Base-by-base conservation (phyloP, 2,797 vertebrate species). In the Diceros bicornis region DNA sequence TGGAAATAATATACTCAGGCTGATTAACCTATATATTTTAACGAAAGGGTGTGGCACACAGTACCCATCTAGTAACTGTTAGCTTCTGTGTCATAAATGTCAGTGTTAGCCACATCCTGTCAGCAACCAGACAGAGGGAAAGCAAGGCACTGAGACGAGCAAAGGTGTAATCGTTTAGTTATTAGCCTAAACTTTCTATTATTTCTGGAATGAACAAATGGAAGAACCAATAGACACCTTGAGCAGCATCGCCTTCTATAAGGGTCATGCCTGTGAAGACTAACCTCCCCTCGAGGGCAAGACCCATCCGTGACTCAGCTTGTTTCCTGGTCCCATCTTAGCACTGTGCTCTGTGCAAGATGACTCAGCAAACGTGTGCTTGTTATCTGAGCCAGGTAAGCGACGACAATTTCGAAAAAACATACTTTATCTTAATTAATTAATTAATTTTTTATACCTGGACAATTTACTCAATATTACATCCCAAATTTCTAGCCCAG, bases 251-350 rank as follows among this genome's bases (percentile, higher is more conserved):
- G 5, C 55, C 62, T 66, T 32, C 82, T 13, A 0, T 5, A n/a
- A 55, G 23, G 69, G 9, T 29, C 81, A 6, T 2, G n/a, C 9
- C 2, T 0, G 4, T 20, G 6, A n/a, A 1, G 55, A 11, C n/a
- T 34, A 5, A 11, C 4, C 34, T 69, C 44, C 29, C 44, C 6
- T 47, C 0, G 0, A 55, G 78, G 59, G 9, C n/a, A 17, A 55
- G 59, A 50, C 27, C 16, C 50, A 34, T 11, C 13, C 59, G 37
- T 25, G 62, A 78, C 71, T 64, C 37, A 6, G 27, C 72, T 59
- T 29, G 29, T 77, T 41, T 61, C 34, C 68, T 7, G 59, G 8
- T n/a, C 27, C 55, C 18, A 32, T 23, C 66, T 89, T 6, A 82
- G 29, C 1, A 25, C 52, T 20, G 47, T 0, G n/a, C 14, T 27